These are phyloP conservation scores for Drosophila lini DNA, from an alignment of 1,140 invertebrate genomes.

Conservation along the genomic window DNA sequence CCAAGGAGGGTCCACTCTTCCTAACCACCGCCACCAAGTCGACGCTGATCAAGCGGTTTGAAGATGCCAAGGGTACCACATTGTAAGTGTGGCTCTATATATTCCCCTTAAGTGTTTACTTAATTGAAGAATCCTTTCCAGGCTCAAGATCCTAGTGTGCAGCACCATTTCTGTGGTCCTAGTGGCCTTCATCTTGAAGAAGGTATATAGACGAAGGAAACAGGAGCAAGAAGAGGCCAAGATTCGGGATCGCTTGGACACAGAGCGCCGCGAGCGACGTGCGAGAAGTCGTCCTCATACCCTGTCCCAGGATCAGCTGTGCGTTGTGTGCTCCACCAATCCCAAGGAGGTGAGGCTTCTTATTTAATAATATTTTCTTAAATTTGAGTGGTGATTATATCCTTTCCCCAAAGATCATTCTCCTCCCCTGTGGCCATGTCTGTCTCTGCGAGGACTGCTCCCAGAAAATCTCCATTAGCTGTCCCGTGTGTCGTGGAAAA, in stretches of 20 bases:
- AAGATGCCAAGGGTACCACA: slow-evolving; percentile 86
- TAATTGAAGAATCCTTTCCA: slow-evolving; percentile 6
- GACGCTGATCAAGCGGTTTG: slow-evolving; percentile 88
- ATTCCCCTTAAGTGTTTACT: no score
- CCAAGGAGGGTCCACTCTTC: slow-evolving; percentile 89
- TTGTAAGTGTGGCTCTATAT: slow-evolving; percentile 43
- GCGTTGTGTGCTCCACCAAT: slow-evolving; percentile 91
- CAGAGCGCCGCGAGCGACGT: slow-evolving; percentile 87
- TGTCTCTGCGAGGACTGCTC: slow-evolving; percentile 93
- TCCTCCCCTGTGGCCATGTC: slow-evolving; percentile 93
- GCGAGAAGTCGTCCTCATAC: slow-evolving; percentile 87
- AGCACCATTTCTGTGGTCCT: slow-evolving; percentile 88
- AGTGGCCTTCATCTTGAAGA: slow-evolving; percentile 87
- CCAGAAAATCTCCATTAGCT: slow-evolving; percentile 87
- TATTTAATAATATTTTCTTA: background rate
- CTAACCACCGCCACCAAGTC: slow-evolving; percentile 89
- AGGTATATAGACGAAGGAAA: slow-evolving; percentile 86
- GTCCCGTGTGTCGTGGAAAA: slow-evolving; percentile 89
- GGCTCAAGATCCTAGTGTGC: slow-evolving; percentile 86
- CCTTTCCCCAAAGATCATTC: slow-evolving; percentile 87
- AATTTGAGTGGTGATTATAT: background rate
- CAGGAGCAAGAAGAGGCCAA: slow-evolving; percentile 86
- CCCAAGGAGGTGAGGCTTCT: slow-evolving; percentile 87
- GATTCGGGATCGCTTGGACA: slow-evolving; percentile 87
- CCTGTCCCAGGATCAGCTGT: slow-evolving; percentile 88